phyloP scores from a whole-genome alignment of 2,888 invertebrate genomes.

The Julus scandinavius region DNA sequence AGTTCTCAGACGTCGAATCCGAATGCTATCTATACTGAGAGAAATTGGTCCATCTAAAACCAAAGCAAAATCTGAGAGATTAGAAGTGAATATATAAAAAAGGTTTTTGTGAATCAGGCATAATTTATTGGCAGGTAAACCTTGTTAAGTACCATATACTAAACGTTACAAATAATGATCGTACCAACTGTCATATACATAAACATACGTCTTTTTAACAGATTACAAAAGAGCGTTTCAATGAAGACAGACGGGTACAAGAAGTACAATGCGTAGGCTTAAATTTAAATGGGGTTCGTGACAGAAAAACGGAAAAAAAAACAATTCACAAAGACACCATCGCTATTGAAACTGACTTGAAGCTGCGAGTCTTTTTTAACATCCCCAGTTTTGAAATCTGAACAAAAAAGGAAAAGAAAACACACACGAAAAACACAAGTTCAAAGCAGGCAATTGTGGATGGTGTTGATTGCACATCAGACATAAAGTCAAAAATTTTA shows the following conservation, averaged over 20 bases:
- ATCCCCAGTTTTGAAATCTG: conserved; percentile 24
- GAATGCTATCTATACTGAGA: neutral
- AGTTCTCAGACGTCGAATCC: neutral
- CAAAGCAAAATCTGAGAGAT: neutral
- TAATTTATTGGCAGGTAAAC: conserved; percentile 53
- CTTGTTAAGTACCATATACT: conserved; percentile 51
- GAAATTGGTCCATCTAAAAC: neutral
- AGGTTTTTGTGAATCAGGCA: conserved; percentile 25
- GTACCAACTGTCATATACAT: conserved; percentile 47
- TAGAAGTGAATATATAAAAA: neutral
- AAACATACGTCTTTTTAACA: conserved; percentile 47
- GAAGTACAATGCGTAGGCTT: conserved; percentile 30
- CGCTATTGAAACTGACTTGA: neutral
- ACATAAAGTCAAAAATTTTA: neutral
- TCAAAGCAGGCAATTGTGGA: conserved; percentile 41
- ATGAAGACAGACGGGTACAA: conserved; percentile 23
- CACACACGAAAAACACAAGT: conserved; percentile 36
- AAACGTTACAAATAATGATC: conserved; percentile 50
- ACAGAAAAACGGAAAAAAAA: neutral
- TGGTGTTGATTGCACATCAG: conserved; percentile 40
- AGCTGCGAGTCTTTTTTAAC: conserved; percentile 20
- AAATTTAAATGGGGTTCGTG: neutral
- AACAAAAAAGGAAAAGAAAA: neutral
- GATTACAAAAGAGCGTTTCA: conserved; percentile 32
- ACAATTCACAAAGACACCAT: conserved; percentile 40